Conservation (phyloP, 2,113 vertebrate species). For the Cryptomyrus ogoouensis region DNA sequence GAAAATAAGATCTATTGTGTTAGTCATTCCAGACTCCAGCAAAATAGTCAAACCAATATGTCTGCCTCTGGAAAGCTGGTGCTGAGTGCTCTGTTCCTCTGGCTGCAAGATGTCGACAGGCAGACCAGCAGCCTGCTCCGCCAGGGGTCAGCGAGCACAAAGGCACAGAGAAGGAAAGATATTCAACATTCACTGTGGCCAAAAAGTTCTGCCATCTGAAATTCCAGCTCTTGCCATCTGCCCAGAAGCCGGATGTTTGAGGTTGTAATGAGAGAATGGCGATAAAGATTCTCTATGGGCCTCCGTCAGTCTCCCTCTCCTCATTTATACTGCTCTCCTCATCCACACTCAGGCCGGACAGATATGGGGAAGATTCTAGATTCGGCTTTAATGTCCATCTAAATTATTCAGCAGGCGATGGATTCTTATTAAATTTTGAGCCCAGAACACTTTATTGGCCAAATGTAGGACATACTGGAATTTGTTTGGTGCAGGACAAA, state of each 20-base stretch:
- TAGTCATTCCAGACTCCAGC: background rate
- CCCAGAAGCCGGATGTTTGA: conserved; percentile 9
- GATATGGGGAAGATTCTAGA: background rate
- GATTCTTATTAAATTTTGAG: conserved; percentile 40
- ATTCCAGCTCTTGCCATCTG: background rate
- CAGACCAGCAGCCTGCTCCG: background rate
- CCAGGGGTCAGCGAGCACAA: background rate
- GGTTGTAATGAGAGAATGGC: conserved; percentile 8
- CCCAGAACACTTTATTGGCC: background rate
- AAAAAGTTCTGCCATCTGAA: background rate
- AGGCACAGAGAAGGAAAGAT: background rate
- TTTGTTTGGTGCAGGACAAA: background rate
- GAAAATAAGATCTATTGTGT: background rate
- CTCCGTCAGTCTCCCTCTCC: background rate
- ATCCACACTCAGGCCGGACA: background rate
- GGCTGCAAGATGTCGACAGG: background rate
- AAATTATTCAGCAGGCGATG: conserved; percentile 49
- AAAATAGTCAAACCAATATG: background rate
- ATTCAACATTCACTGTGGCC: background rate
- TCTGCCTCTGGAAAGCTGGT: background rate
- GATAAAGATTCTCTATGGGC: background rate
- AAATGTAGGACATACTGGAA: background rate
- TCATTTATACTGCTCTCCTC: background rate
- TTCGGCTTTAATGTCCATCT: conserved; percentile 21
- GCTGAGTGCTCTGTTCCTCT: background rate